Evolutionary conservation across 2,113 vertebrate genomes (phyloP).

Genomic region (Platysteira castanea): DNA sequence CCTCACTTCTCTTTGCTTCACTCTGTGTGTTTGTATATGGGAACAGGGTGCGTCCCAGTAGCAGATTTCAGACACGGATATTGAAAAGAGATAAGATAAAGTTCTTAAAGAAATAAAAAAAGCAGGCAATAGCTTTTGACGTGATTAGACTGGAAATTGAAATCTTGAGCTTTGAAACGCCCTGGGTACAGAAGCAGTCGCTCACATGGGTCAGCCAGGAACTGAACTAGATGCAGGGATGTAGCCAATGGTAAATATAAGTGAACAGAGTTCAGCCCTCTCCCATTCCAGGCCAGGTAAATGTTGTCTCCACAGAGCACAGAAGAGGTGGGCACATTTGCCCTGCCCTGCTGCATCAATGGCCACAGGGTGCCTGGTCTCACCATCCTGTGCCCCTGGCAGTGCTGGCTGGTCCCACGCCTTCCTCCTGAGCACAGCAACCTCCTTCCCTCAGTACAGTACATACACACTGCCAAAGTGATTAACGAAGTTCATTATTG

Average conservation of each 20-base stretch:
- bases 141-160: not conserved
- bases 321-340: not conserved
- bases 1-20: not conserved
- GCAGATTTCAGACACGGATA: not conserved
- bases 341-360: not conserved
- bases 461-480: not conserved
- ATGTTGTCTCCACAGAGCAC: not conserved
- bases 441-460: too few relatives aligned
- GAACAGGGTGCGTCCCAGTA: not conserved
- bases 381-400: rapidly evolving
- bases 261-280: not conserved
- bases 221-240: not conserved
- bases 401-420: rapidly evolving
- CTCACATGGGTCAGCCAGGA: not conserved
- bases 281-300: not conserved
- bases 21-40: not conserved
- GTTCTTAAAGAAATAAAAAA: not conserved
- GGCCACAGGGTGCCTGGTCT: rapidly evolving
- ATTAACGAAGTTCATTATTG: not conserved
- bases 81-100: conserved; percentile 32
- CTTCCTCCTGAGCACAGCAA: not conserved
- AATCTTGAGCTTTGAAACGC: not conserved
- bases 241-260: not conserved
- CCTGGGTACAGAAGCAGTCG: not conserved
- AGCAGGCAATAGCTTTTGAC: not conserved